phyloP scores from a whole-genome alignment of 2,888 invertebrate genomes.

The Phasia obesa region DNA sequence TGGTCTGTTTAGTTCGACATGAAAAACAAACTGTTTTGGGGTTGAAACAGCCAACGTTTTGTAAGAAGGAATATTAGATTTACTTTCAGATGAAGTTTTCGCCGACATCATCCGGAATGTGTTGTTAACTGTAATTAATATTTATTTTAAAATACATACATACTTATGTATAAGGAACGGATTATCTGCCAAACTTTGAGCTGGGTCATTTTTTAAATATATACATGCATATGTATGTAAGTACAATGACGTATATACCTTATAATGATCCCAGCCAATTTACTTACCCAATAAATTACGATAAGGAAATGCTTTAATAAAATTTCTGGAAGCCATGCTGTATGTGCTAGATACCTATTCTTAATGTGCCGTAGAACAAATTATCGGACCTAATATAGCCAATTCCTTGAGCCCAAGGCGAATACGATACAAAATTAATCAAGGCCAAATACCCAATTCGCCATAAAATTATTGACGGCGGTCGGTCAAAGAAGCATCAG shows the following conservation, averaged over 20 bases:
- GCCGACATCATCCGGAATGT: constrained; percentile 58
- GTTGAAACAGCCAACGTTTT: constrained; percentile 77
- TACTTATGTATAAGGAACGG: background rate
- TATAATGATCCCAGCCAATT: background rate
- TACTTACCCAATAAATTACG: constrained; percentile 2
- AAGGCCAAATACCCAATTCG: too few relatives aligned
- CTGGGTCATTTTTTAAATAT: background rate
- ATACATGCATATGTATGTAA: background rate
- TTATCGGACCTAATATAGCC: too few relatives aligned
- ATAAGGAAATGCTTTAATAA: too few relatives aligned
- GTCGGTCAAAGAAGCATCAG: too few relatives aligned
- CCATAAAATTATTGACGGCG: too few relatives aligned
- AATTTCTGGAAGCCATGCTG: background rate
- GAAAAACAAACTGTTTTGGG: constrained; percentile 86
- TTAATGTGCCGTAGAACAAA: too few relatives aligned
- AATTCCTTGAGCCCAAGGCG: too few relatives aligned
- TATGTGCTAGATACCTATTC: too few relatives aligned
- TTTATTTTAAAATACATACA: background rate
- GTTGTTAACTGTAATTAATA: constrained; percentile 1
- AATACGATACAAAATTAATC: too few relatives aligned
- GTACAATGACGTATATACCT: too few relatives aligned
- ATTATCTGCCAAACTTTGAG: too few relatives aligned
- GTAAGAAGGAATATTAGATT: constrained; percentile 64
- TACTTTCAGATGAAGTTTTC: background rate
- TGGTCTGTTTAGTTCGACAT: constrained; percentile 95